These are phyloP conservation scores for Micronycteris hirsuta DNA, from an alignment of 2,113 vertebrate genomes.

Conservation along the genomic window DNA sequence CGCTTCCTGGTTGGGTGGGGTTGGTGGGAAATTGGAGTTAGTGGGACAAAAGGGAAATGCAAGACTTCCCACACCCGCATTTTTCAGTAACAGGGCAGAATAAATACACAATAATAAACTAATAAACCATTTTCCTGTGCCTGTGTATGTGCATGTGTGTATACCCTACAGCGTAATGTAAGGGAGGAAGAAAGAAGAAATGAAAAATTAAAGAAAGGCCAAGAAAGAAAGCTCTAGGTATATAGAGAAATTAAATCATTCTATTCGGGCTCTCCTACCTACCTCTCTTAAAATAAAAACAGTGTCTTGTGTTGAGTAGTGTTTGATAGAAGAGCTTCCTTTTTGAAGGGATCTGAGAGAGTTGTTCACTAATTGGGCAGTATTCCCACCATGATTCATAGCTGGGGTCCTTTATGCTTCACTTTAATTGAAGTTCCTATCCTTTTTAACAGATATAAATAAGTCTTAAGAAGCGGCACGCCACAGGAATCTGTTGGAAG, in stretches of 20 bases:
- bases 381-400: slow-evolving; percentile 15
- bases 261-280: neutral
- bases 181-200: neutral
- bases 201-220: too few species aligned
- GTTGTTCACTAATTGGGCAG: slow-evolving; percentile 12
- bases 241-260: neutral
- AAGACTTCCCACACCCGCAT: neutral
- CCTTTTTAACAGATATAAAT: slow-evolving; percentile 25
- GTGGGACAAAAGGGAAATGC: neutral
- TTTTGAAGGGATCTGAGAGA: neutral
- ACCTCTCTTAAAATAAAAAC: neutral
- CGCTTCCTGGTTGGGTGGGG: neutral
- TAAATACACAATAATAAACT: neutral
- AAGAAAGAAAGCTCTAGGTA: neutral
- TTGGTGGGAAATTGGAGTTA: neutral
- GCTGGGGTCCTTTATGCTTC: neutral
- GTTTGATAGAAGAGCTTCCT: neutral
- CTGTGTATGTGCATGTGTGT: neutral
- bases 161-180: accelerated
- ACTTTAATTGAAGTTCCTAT: slow-evolving; percentile 11
- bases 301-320: neutral
- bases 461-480: neutral
- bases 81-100: neutral
- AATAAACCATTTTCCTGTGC: neutral
- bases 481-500: neutral